phyloP scores from a whole-genome alignment of 2,888 invertebrate species.

The Carpatolechia fugitivella region DNA sequence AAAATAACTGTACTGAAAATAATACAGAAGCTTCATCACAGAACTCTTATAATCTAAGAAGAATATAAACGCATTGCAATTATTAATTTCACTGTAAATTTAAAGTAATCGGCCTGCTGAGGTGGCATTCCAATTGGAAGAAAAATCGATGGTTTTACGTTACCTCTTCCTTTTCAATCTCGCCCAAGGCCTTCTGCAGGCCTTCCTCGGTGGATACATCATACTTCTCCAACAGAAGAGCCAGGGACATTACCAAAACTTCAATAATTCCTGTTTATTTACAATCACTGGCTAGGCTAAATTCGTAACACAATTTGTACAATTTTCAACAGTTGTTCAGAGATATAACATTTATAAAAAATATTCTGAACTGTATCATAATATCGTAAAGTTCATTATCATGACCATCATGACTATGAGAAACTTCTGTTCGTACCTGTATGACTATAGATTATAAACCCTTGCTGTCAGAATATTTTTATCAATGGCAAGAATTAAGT shows the following conservation, averaged over 20 bases:
- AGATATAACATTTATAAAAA: not conserved
- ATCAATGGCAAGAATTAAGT: too few species aligned
- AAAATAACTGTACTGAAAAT: too few species aligned
- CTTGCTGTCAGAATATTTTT: too few species aligned
- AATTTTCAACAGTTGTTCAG: not conserved
- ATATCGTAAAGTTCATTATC: not conserved
- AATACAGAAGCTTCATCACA: too few species aligned
- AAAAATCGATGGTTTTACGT: constrained; percentile 1
- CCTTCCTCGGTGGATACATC: constrained; percentile 78
- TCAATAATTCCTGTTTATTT: constrained; percentile 5
- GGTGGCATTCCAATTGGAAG: constrained; percentile 10
- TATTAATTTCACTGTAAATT: too few species aligned
- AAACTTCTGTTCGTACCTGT: not conserved
- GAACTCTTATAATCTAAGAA: too few species aligned
- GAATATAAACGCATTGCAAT: not conserved
- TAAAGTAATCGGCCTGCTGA: constrained; percentile 11
- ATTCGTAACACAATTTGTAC: not conserved
- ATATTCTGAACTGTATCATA: not conserved
- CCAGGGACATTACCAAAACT: constrained; percentile 45
- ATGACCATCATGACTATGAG: not conserved
- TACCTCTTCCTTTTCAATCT: constrained; percentile 81
- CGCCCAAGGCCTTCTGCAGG: constrained; percentile 76
- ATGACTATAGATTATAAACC: too few species aligned
- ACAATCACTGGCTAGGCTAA: not conserved
- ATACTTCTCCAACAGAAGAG: constrained; percentile 65